Conservation (phyloP, 2,888 invertebrate genomes). For the Pterostichus niger region DNA sequence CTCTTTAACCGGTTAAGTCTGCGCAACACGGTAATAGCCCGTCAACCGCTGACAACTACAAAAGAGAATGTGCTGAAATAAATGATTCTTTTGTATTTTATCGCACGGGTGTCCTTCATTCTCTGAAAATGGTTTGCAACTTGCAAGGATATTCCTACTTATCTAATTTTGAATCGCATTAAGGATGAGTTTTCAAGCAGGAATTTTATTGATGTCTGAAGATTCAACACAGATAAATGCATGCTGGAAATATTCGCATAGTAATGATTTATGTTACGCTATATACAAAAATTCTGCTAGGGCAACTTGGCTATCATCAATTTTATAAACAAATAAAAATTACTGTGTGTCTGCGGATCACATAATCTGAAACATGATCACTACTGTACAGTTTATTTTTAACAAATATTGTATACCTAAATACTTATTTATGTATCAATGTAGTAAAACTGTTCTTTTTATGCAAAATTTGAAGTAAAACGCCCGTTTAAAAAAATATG, state of each 20-base stretch:
- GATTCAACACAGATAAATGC: neutral
- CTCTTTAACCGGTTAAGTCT: slow-evolving; percentile 5
- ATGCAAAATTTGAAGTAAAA: no score
- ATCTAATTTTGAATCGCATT: slow-evolving; percentile 51
- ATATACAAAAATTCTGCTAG: no score
- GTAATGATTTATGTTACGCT: no score
- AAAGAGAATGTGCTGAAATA: slow-evolving; percentile 7
- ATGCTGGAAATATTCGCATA: slow-evolving; percentile 18
- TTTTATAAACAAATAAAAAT: no score
- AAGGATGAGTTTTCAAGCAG: slow-evolving; percentile 25
- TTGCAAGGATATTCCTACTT: slow-evolving; percentile 11
- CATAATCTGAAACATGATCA: no score
- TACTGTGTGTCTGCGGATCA: no score
- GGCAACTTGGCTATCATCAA: no score
- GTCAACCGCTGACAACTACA: slow-evolving; percentile 13
- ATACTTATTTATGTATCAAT: no score
- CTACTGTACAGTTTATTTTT: no score
- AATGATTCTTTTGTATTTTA: slow-evolving; percentile 50
- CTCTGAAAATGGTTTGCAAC: neutral
- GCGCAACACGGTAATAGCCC: slow-evolving; percentile 40
- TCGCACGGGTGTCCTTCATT: slow-evolving; percentile 22
- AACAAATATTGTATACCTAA: no score
- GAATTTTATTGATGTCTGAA: slow-evolving; percentile 40
- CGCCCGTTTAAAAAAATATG: no score
- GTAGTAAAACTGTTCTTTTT: no score